Evolutionary conservation across 2,797 vertebrate species (phyloP).

Genomic region (Onychomys leucogaster): DNA sequence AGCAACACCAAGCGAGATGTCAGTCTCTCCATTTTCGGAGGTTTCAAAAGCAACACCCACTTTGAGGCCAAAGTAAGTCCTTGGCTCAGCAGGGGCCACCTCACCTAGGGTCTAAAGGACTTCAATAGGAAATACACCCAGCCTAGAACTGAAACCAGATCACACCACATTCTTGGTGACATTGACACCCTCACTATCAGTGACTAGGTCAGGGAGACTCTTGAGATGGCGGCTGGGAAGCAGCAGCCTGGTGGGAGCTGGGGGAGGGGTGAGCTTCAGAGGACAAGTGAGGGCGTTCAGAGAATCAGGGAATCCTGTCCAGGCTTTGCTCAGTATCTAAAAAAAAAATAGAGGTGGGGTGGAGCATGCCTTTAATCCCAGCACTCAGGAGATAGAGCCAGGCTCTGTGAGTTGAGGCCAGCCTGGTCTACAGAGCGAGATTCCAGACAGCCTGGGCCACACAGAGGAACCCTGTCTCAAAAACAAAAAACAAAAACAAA

Average conservation of each 20-base stretch:
- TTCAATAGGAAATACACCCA: no score
- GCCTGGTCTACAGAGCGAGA: background rate
- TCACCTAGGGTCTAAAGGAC: no score
- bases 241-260: background rate
- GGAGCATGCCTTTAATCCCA: background rate
- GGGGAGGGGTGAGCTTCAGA: background rate
- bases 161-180: no score
- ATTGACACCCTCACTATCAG: no score
- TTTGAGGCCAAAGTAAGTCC: no score
- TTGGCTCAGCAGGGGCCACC: no score
- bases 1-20: no score
- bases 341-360: background rate
- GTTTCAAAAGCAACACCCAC: no score
- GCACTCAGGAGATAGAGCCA: background rate
- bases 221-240: background rate
- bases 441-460: background rate
- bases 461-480: background rate
- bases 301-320: background rate
- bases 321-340: background rate
- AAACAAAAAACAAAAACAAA: background rate
- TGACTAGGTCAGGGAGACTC: no score
- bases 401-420: background rate
- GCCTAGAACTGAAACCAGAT: no score
- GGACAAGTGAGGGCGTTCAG: background rate
- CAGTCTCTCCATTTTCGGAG: no score